Percentiles rank a stretch among this genome's conserved stretches.
phyloP scores from a whole-genome alignment of 2,797 vertebrate species.

The Lutjanus campechanus region DNA sequence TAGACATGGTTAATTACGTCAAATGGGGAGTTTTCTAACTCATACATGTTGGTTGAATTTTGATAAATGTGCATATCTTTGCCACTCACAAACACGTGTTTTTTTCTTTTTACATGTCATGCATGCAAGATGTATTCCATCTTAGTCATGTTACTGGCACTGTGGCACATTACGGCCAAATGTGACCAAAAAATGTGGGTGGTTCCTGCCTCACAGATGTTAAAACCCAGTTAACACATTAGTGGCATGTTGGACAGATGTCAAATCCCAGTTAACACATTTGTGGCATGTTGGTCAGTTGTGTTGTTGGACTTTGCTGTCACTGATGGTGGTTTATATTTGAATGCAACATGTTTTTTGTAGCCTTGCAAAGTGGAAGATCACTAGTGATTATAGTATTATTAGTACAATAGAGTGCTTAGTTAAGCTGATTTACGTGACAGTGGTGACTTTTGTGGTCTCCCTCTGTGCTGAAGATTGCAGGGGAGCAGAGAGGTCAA shows the following conservation, averaged over 20 bases:
- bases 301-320: not conserved
- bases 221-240: constrained; percentile 24
- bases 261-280: constrained; percentile 24
- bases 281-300: not conserved
- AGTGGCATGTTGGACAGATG: constrained; percentile 30
- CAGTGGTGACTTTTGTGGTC: constrained; percentile 19
- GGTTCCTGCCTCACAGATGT: constrained; percentile 44
- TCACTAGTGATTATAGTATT: not conserved
- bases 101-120: constrained; percentile 9
- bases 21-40: constrained; percentile 5
- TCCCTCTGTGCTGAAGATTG: constrained; percentile 14
- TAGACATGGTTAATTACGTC: constrained; percentile 13
- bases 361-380: not conserved
- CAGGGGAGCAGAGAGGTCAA: constrained; percentile 37
- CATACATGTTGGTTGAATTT: constrained; percentile 6
- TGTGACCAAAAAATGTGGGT: constrained; percentile 29
- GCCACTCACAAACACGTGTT: not conserved
- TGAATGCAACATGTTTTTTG: not conserved
- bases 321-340: not conserved
- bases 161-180: constrained; percentile 46
- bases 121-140: constrained; percentile 24
- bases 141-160: constrained; percentile 37
- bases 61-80: constrained; percentile 23
- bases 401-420: constrained; percentile 21
- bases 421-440: constrained; percentile 37